These are phyloP conservation scores for Cettia cetti DNA, from an alignment of 2,113 vertebrate species.

Conservation along the genomic window DNA sequence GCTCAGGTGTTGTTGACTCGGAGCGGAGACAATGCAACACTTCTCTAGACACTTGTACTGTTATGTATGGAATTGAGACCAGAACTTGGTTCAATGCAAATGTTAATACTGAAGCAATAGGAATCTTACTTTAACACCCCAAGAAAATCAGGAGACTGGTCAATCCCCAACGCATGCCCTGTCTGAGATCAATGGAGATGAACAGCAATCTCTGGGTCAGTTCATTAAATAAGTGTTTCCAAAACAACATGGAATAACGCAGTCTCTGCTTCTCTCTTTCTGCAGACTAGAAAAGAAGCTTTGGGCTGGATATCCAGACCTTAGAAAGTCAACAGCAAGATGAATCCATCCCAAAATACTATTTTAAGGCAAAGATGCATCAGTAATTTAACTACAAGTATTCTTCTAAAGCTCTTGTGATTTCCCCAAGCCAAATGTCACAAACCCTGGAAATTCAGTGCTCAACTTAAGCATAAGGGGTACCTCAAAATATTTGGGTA, in stretches of 20 bases:
- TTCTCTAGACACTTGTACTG: not conserved
- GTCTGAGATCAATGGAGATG: not conserved
- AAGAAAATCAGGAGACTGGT: not conserved
- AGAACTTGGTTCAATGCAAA: not conserved
- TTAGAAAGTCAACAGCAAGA: not conserved
- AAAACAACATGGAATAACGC: not conserved
- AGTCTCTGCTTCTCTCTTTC: not conserved
- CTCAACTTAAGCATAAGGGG: not conserved
- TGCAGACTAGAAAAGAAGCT: not conserved
- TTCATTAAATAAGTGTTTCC: not conserved
- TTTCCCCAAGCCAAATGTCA: not conserved
- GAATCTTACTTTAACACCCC: not conserved
- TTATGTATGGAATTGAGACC: not conserved
- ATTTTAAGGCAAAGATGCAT: not conserved
- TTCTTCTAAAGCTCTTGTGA: not conserved
- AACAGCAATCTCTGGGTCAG: not conserved
- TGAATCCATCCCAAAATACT: not conserved
- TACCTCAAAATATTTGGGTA: not conserved
- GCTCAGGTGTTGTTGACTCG: fast-evolving
- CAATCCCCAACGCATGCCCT: not conserved
- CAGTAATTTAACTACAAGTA: not conserved
- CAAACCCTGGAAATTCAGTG: not conserved
- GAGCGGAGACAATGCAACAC: not conserved
- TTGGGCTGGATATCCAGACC: not conserved
- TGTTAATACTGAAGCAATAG: not conserved